Conservation (phyloP, 2,797 vertebrate genomes). For the Ibycter americanus region DNA sequence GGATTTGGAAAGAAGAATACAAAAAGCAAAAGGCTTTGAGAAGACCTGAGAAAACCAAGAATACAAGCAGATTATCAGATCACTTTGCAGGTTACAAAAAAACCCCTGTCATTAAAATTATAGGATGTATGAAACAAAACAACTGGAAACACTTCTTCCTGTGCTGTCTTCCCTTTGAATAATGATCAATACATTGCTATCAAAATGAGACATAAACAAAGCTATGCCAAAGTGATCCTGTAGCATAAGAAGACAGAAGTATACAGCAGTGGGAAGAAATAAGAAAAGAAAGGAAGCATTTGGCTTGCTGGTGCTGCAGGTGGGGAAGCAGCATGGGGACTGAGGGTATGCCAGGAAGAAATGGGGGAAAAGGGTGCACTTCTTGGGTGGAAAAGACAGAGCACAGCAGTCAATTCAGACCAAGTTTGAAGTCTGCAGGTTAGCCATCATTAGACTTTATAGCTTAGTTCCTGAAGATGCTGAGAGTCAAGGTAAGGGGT, state of each 20-base stretch:
- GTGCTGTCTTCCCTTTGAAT: not conserved
- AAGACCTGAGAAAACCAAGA: not conserved
- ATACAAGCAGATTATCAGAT: not conserved
- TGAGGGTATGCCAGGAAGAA: not conserved
- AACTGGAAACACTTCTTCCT: not conserved
- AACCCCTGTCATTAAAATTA: not conserved
- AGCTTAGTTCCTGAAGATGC: not conserved
- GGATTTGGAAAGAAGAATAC: not conserved
- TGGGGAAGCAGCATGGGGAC: not conserved
- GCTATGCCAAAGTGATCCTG: not conserved
- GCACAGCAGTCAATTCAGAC: not conserved
- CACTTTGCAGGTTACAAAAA: not conserved
- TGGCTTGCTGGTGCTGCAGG: not conserved
- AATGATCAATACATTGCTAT: not conserved
- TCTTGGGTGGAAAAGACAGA: not conserved
- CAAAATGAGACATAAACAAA: not conserved
- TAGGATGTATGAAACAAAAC: not conserved
- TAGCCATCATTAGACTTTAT: not conserved
- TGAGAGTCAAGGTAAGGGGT: not conserved
- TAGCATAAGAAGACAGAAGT: not conserved
- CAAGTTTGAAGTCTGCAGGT: slow-evolving; percentile 3
- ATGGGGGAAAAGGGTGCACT: not conserved
- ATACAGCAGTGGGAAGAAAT: not conserved
- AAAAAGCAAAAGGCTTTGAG: not conserved
- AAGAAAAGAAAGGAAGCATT: not conserved